phyloP scores from a whole-genome alignment of 2,888 invertebrate genomes.

The Yponomeuta cagnagella region DNA sequence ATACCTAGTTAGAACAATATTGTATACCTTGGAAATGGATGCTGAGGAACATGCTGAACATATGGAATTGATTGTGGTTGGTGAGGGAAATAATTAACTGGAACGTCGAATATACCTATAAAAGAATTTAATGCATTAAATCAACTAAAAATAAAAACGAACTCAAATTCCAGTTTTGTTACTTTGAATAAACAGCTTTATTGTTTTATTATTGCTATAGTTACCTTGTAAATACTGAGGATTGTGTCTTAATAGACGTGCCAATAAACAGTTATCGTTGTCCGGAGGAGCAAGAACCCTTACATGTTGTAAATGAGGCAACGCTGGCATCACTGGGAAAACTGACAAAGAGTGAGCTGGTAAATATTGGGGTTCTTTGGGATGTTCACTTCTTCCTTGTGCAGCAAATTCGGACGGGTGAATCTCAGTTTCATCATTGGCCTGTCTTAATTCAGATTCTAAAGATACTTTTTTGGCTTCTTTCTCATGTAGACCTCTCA shows the following conservation, averaged over 20 bases:
- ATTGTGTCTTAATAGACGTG: constrained; percentile 44
- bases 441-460: not conserved
- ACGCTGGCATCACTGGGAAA: not conserved
- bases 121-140: constrained; percentile 13
- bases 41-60: not conserved
- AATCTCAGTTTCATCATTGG: not conserved
- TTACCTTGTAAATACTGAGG: constrained; percentile 43
- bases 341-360: not conserved
- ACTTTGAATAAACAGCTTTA: not conserved
- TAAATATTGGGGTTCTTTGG: not conserved
- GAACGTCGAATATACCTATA: constrained; percentile 36
- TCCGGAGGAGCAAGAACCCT: constrained; percentile 26
- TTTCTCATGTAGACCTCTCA: not conserved
- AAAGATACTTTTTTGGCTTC: not conserved
- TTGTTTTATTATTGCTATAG: constrained; percentile 11
- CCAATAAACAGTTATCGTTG: constrained; percentile 46
- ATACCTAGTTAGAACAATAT: not conserved
- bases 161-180: not conserved
- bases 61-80: constrained; percentile 21
- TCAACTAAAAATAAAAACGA: not conserved
- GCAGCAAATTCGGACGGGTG: not conserved
- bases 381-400: not conserved
- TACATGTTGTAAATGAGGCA: constrained; percentile 3
- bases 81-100: constrained; percentile 26
- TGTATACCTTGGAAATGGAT: constrained; percentile 26